phyloP scores from a whole-genome alignment of 2,113 vertebrate genomes.

The Lepus americanus region DNA sequence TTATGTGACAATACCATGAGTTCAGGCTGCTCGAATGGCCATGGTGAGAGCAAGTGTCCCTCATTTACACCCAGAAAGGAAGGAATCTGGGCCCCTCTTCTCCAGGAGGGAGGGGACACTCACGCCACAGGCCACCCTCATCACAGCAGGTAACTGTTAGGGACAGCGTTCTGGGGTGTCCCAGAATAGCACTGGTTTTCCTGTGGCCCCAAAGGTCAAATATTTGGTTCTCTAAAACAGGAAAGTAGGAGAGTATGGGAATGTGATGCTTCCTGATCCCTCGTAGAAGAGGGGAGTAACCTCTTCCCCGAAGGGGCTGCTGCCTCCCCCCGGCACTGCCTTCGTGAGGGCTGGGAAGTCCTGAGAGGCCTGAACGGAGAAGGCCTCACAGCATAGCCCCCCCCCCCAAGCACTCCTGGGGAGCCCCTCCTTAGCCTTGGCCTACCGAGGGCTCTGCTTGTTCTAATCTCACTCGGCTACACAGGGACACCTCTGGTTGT shows the following conservation, averaged over 20 bases:
- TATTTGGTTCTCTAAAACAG: neutral
- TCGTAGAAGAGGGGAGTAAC: neutral
- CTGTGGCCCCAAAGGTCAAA: neutral
- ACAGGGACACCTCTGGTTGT: neutral
- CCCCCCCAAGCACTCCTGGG: neutral
- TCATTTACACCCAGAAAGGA: neutral
- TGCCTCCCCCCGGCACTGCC: neutral
- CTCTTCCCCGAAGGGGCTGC: neutral
- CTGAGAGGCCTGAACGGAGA: neutral
- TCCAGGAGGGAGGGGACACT: neutral
- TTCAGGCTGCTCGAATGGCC: neutral
- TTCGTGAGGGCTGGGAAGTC: neutral
- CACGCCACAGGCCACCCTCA: neutral
- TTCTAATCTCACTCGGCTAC: neutral
- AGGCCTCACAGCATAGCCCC: neutral
- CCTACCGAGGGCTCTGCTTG: neutral
- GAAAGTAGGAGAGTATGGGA: neutral
- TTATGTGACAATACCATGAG: neutral
- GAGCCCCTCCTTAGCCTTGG: neutral
- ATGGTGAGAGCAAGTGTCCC: neutral
- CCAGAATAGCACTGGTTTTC: neutral
- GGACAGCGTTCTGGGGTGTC: neutral
- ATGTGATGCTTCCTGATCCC: neutral
- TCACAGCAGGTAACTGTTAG: neutral
- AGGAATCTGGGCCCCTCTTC: neutral